phyloP scores from a whole-genome alignment of 2,113 vertebrate genomes.

The Paraplagusia blochii region DNA sequence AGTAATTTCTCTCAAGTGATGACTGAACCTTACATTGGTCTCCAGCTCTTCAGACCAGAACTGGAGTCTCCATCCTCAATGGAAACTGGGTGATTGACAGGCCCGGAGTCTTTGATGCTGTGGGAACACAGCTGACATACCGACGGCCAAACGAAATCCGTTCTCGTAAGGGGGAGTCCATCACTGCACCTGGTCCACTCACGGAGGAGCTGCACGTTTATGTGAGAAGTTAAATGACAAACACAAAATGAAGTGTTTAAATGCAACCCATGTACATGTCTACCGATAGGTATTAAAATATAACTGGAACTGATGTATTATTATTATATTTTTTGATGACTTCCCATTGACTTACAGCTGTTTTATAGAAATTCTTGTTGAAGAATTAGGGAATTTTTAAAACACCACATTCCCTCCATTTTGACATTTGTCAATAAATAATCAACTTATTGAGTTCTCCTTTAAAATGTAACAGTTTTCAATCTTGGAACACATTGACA shows the following conservation, averaged over 20 bases:
- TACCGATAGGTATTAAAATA: too few relatives aligned
- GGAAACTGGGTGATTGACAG: constrained; percentile 93
- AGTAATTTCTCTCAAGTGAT: background rate
- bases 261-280: background rate
- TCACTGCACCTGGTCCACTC: constrained; percentile 85
- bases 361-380: too few relatives aligned
- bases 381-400: too few relatives aligned
- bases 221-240: constrained; percentile 48
- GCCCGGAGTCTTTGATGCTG: constrained; percentile 82
- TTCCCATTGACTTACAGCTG: too few relatives aligned
- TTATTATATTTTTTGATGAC: too few relatives aligned
- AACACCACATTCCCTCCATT: too few relatives aligned
- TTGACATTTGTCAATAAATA: background rate
- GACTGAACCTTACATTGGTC: constrained; percentile 10
- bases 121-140: constrained; percentile 86
- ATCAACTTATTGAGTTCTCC: too few relatives aligned
- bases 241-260: background rate
- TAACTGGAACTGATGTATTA: too few relatives aligned
- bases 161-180: constrained; percentile 87
- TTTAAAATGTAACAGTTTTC: too few relatives aligned
- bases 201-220: constrained; percentile 83
- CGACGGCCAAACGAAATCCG: constrained; percentile 91
- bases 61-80: constrained; percentile 87
- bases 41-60: constrained; percentile 81
- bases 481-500: too few relatives aligned